A percentile compares a stretch with the other conserved stretches of the same genome.
Evolutionary conservation across 2,888 invertebrate species (phyloP).

Genomic region (Autographa gamma): DNA sequence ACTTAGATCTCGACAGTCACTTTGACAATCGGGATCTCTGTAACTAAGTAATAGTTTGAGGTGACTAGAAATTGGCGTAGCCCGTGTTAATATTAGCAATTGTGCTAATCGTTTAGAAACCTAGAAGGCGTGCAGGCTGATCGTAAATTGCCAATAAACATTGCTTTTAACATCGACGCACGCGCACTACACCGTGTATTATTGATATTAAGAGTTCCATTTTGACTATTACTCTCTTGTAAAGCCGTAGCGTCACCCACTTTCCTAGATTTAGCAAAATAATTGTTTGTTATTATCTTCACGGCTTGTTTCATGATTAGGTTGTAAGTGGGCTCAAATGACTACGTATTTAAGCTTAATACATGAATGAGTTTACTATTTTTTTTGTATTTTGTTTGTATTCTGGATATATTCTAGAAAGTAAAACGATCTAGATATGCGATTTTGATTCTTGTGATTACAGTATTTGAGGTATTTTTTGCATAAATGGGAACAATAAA

Average conservation of each 20-base stretch:
- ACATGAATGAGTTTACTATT: neutral
- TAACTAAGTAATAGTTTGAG: constrained; percentile 25
- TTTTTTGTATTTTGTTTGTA: neutral
- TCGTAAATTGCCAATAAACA: constrained; percentile 66
- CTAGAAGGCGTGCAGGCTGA: constrained; percentile 61
- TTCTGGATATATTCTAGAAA: neutral
- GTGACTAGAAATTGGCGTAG: constrained; percentile 40
- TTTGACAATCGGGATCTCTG: constrained; percentile 26
- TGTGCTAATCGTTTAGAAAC: constrained; percentile 73
- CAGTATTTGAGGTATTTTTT: neutral
- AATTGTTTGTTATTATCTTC: constrained; percentile 33
- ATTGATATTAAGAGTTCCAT: constrained; percentile 64
- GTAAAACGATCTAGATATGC: neutral
- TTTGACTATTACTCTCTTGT: constrained; percentile 49
- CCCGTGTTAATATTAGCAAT: constrained; percentile 60
- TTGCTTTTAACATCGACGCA: constrained; percentile 54
- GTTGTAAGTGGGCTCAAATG: constrained; percentile 13
- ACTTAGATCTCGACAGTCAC: constrained; percentile 16
- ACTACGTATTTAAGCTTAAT: constrained; percentile 10
- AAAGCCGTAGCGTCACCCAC: constrained; percentile 35
- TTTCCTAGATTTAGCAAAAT: constrained; percentile 51
- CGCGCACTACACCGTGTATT: constrained; percentile 51
- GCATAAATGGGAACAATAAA: neutral
- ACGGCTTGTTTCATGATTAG: constrained; percentile 19
- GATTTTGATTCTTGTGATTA: neutral